Percentiles rank a stretch among this genome's conserved stretches.
Conservation (phyloP, 2,113 vertebrate genomes). For the Pipra filicauda region DNA sequence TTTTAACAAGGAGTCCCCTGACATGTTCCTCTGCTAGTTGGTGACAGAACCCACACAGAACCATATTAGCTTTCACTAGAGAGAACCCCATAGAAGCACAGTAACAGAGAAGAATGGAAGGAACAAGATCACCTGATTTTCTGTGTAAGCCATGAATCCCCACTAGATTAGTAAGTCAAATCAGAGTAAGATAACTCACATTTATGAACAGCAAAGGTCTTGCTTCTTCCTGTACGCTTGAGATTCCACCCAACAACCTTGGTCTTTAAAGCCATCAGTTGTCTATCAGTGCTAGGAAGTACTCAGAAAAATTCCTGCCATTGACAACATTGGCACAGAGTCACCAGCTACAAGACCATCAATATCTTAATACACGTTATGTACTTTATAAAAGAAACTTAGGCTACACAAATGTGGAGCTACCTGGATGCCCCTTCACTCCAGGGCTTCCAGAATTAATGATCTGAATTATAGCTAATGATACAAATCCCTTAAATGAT, state of each 20-base stretch:
- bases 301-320: background rate
- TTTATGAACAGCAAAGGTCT: background rate
- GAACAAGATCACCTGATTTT: background rate
- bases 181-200: background rate
- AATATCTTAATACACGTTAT: background rate
- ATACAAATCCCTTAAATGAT: background rate
- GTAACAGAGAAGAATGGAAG: background rate
- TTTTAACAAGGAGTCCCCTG: background rate
- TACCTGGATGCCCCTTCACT: background rate
- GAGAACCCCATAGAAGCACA: background rate
- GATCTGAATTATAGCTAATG: background rate
- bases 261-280: background rate
- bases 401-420: background rate
- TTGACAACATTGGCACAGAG: background rate
- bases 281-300: background rate
- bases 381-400: background rate
- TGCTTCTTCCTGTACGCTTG: background rate
- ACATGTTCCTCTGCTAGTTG: background rate
- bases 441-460: background rate
- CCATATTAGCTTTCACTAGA: too few species aligned
- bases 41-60: background rate
- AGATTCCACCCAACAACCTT: background rate
- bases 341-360: background rate
- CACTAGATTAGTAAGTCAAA: background rate
- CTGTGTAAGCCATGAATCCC: background rate